A percentile compares a stretch with the other conserved stretches of the same genome.
These are phyloP conservation scores for Euura lappo DNA, from an alignment of 1,140 invertebrate genomes.

Conservation along the genomic window DNA sequence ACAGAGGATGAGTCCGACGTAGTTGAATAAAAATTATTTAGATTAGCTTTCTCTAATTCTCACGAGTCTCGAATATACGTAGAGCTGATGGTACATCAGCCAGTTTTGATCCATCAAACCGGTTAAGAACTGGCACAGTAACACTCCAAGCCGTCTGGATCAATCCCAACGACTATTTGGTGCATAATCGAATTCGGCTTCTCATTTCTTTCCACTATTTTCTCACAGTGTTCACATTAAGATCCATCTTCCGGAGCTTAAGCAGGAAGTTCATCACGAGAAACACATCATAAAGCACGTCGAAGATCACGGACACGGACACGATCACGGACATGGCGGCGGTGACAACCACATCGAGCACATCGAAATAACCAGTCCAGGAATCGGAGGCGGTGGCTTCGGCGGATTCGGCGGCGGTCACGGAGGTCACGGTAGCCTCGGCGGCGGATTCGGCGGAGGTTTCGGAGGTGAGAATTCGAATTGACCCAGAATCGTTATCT, in stretches of 20 bases:
- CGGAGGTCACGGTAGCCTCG: constrained; percentile 8
- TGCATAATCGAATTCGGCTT: background rate
- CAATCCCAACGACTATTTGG: no score
- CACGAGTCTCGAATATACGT: background rate
- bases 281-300: constrained; percentile 41
- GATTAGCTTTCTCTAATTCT: background rate
- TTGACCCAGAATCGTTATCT: no score
- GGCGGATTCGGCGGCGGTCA: constrained; percentile 17
- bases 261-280: constrained; percentile 45
- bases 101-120: no score
- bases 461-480: background rate
- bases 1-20: no score
- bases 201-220: constrained; percentile 5
- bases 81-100: no score
- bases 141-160: no score
- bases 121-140: no score
- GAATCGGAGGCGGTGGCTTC: constrained; percentile 17
- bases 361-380: constrained; percentile 26
- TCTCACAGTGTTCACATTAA: constrained; percentile 56
- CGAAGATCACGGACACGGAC: constrained; percentile 42
- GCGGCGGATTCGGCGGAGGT: constrained; percentile 16
- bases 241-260: constrained; percentile 51
- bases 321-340: constrained; percentile 31
- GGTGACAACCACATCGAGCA: constrained; percentile 25
- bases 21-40: no score